These are phyloP conservation scores for Actinia equina DNA, from an alignment of 64 coral and sea anemone genomes.

Conservation along the genomic window DNA sequence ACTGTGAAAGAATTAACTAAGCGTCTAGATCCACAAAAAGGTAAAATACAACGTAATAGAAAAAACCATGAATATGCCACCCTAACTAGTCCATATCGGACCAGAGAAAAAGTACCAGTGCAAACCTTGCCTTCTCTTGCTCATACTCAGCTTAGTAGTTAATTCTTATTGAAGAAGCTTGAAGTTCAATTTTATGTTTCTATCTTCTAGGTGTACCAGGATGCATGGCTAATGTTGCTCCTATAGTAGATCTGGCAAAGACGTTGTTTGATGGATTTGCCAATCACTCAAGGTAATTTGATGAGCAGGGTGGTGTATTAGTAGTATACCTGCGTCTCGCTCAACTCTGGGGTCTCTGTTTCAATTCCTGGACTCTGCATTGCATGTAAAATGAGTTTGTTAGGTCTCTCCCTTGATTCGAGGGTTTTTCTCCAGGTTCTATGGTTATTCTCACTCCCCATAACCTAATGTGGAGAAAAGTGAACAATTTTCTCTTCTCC, in stretches of 20 bases:
- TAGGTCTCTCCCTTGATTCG: too few relatives aligned
- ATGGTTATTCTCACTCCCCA: too few relatives aligned
- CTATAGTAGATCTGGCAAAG: conserved; percentile 11
- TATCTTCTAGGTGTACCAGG: conserved; percentile 23
- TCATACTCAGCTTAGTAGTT: background rate
- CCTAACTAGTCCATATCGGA: background rate
- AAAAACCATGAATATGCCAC: too few relatives aligned
- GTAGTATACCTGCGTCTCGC: too few relatives aligned
- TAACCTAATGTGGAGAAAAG: too few relatives aligned
- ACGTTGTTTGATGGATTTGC: conserved; percentile 44
- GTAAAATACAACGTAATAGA: background rate
- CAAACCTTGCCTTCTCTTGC: too few relatives aligned
- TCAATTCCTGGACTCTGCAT: too few relatives aligned
- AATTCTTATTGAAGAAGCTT: background rate
- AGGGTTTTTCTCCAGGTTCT: too few relatives aligned
- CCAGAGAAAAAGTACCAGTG: background rate
- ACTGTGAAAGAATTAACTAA: conserved; percentile 52
- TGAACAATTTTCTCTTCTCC: too few relatives aligned
- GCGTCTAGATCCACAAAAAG: conserved; percentile 35
- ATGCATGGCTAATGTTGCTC: conserved; percentile 30
- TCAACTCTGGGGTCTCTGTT: too few relatives aligned
- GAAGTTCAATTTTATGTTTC: background rate
- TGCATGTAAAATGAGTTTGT: too few relatives aligned
- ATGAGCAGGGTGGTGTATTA: too few relatives aligned
- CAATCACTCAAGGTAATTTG: conserved; percentile 22